Conservation (phyloP, 2,888 invertebrate genomes). For the Eudemis profundana region DNA sequence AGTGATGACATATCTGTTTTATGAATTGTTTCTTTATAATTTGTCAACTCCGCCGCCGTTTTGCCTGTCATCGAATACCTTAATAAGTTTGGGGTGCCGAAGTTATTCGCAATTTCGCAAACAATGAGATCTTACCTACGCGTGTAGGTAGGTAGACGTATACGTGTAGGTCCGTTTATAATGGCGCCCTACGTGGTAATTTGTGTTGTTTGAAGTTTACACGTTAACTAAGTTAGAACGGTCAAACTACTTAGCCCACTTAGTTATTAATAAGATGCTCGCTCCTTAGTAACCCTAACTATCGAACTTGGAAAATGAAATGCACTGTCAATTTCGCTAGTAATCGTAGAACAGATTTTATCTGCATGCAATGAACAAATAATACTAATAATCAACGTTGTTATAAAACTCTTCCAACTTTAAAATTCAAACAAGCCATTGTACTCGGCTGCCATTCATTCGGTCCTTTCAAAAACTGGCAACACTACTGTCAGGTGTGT, state of each 20-base stretch:
- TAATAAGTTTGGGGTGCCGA: conserved; percentile 7
- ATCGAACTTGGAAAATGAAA: background rate
- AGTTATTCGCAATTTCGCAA: no score
- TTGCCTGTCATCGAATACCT: background rate
- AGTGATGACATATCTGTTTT: conserved; percentile 25
- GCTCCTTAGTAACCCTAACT: conserved; percentile 4
- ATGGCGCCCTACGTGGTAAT: conserved; percentile 41
- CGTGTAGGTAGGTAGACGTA: background rate
- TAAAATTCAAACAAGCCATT: conserved; percentile 71
- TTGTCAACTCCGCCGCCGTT: conserved; percentile 19
- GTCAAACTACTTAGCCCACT: conserved; percentile 39
- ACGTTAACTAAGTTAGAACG: conserved; percentile 38
- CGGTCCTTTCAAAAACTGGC: conserved; percentile 82
- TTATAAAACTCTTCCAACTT: conserved; percentile 57
- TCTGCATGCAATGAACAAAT: conserved; percentile 8
- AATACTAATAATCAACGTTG: conserved; percentile 28
- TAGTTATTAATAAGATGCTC: conserved; percentile 28
- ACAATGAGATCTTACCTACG: conserved; percentile 4
- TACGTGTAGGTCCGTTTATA: conserved; percentile 28
- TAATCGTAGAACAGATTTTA: background rate
- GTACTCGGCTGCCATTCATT: conserved; percentile 74
- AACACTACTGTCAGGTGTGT: conserved; percentile 84
- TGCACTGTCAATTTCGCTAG: background rate
- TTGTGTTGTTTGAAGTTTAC: conserved; percentile 39
- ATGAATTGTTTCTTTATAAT: conserved; percentile 13